phyloP scores from a whole-genome alignment of 2,113 vertebrate species.

The Neodon shergylaensis region DNA sequence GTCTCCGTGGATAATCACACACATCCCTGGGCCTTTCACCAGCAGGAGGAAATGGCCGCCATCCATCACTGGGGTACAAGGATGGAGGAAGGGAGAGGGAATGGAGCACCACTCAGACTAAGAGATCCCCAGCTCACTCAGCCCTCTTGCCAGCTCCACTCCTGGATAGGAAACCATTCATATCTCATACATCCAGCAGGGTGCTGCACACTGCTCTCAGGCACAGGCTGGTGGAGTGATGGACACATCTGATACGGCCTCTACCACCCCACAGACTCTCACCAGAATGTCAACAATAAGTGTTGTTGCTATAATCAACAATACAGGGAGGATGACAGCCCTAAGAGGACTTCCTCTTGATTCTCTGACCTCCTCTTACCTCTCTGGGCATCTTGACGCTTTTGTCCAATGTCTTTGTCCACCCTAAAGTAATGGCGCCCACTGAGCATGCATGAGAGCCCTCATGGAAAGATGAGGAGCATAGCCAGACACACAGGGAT shows the following conservation, averaged over 20 bases:
- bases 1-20: not conserved
- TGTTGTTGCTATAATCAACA: too few relatives aligned
- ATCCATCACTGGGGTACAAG: not conserved
- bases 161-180: not conserved
- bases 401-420: not conserved
- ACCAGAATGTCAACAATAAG: not conserved
- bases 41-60: not conserved
- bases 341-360: not conserved
- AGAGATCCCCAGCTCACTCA: not conserved
- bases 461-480: not conserved
- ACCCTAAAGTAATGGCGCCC: not conserved
- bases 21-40: not conserved
- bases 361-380: not conserved
- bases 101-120: not conserved
- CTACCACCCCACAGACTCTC: not conserved
- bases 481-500: not conserved
- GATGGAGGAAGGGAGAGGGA: not conserved
- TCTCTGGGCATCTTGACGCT: not conserved
- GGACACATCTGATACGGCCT: not conserved
- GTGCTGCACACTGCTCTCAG: not conserved
- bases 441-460: not conserved
- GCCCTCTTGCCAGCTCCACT: not conserved
- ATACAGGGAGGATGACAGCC: not conserved
- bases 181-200: not conserved
- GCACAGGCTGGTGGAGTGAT: not conserved